Evolutionary conservation across 2,113 vertebrate genomes (phyloP), one percentile per base, ranked within the genome.

Genomic region (Strigops habroptila): DNA sequence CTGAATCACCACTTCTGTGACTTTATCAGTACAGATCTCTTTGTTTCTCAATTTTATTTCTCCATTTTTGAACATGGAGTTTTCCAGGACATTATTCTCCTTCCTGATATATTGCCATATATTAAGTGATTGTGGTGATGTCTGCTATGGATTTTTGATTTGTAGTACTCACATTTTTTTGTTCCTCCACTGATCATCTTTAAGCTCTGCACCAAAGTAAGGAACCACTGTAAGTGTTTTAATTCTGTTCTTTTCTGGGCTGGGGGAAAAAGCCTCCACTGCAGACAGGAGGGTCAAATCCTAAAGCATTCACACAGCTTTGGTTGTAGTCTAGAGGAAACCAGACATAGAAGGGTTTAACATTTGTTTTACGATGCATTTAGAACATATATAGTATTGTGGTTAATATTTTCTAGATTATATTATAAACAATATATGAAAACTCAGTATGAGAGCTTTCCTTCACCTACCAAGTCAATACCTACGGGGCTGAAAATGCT

Each of bases 161-260:
- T 84, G 68, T 90, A 77, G 18, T 86, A 62, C 19, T 69, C 18
- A 62, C 62, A 53, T 31, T 64, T 74, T 74, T 94, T 91, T 87
- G 55, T 59, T 89, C 52, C 55, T 85, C 73, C 15, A 70, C 52
- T 87, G 90, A 87, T 93, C 44, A 18, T 53, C 77, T 94, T 84
- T 83, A 95, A 97, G 48, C 76, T 91, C 67, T 73, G 30, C 41
- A 68, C 78, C 83, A 92, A 90, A 84, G 44, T 84, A 96, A 94
- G 82, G 85, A 89, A 75, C 31, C 33, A 82, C 68, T 69, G 31
- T 10, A 75, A 88, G 48, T 81, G 91, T 91, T 97, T 95, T 92
- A 91, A 95, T 95, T 96, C 88, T 78, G 4, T 24, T 92, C 65
- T 95, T 52, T 96, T 83, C 51, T 80, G 60, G 87, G 39, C 31